phyloP scores from a whole-genome alignment of 2,888 invertebrate species.

The Caenorhabditis plicata region DNA sequence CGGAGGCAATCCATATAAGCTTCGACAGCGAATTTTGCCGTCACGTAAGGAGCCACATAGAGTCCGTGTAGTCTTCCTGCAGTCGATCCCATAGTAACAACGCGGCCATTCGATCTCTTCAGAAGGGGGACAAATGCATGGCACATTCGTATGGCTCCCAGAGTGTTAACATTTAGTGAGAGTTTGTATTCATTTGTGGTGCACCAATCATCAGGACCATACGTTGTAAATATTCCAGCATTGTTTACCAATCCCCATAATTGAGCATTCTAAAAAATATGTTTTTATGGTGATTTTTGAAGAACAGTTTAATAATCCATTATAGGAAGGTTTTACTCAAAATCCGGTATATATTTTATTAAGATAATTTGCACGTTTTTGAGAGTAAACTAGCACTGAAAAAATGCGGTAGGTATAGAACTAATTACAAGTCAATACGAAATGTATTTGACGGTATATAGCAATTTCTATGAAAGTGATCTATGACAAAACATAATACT shows the following conservation, averaged over 20 bases:
- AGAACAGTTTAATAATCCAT: too few relatives aligned
- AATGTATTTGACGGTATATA: too few relatives aligned
- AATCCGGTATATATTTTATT: too few relatives aligned
- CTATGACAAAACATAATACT: too few relatives aligned
- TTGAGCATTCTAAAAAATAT: constrained; percentile 78
- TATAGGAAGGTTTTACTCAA: too few relatives aligned
- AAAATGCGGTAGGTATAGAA: too few relatives aligned
- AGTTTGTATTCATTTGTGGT: constrained; percentile 78
- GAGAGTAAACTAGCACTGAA: too few relatives aligned
- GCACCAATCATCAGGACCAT: constrained; percentile 89
- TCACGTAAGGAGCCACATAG: constrained; percentile 55
- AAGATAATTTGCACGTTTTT: too few relatives aligned
- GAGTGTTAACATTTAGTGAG: constrained; percentile 76
- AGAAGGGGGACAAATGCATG: constrained; percentile 57
- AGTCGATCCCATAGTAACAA: constrained; percentile 68
- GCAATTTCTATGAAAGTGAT: too few relatives aligned
- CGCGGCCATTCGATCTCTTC: constrained; percentile 64
- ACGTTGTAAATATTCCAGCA: constrained; percentile 81
- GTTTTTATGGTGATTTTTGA: too few relatives aligned
- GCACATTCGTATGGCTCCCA: constrained; percentile 71
- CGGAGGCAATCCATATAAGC: constrained; percentile 58
- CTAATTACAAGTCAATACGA: too few relatives aligned
- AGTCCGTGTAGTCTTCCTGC: constrained; percentile 66
- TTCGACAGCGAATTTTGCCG: constrained; percentile 60
- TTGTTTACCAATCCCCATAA: constrained; percentile 89